Evolutionary conservation across 2,888 invertebrate species (phyloP), one percentile per base, ranked within the genome.

Genomic region (Drosophila cognata): DNA sequence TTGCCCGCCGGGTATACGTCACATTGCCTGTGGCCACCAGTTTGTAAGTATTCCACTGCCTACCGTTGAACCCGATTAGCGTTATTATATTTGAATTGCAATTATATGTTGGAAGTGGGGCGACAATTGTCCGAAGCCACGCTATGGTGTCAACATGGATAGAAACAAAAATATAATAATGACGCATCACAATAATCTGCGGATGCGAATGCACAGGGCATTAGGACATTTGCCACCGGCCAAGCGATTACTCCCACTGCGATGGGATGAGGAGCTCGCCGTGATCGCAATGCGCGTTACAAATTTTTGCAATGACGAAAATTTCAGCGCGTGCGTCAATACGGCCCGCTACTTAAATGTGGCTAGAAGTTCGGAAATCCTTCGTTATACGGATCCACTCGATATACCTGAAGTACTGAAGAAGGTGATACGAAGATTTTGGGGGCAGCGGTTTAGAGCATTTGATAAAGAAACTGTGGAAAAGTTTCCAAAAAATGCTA

Each of bases 271-370:
- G 0, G 74, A 77, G 0, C 70, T 82, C 6, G 18, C 64, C 13
- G 13, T 58, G 1, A 46, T 82, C 31, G 82, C 82, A 6, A 84
- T 84, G 82, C 65, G 82, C 7, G 36, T 82, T 0, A 66, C 64
- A 0, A 82, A 82, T 10, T 74, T 59, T 21, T 82, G 82, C 51
- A 48, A 52, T 16, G 10, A 52, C 0, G 21, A 29, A 0, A 8
- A 1, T 0, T 1, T 0, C 7, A 33, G 25, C 0, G 0, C 13
- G 3, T 82, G 82, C 29, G 63, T 72, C 4, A 82, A 82, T 25
- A 69, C 72, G 4, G 28, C 66, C 0, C 70, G 65, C 1, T 77
- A 18, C 13, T 31, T 50, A 8, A 60, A 71, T 28, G 79, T 84
- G 25, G 74, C 51, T n/a, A 36, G 25, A 5, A 64, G 10, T 31